These are phyloP conservation scores for Haplochromis vanheusdeni DNA, from an alignment of 2,113 vertebrate species.

Conservation along the genomic window DNA sequence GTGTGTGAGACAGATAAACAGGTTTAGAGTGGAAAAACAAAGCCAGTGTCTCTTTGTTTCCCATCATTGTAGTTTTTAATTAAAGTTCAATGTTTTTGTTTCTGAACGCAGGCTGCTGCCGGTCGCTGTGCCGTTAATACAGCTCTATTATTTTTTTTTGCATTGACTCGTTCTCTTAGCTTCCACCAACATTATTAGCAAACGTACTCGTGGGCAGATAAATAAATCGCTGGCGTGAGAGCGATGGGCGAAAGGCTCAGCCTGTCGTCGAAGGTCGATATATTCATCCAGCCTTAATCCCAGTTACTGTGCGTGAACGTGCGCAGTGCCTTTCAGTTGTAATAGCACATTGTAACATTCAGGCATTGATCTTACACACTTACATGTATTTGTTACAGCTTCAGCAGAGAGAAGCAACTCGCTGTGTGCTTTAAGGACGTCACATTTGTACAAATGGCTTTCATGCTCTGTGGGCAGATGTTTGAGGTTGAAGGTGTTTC, in stretches of 20 bases:
- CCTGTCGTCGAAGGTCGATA: neutral
- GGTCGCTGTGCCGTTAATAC: fast-evolving
- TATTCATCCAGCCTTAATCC: neutral
- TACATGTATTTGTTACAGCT: neutral
- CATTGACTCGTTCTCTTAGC: neutral
- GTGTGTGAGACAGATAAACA: neutral
- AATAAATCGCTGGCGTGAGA: neutral
- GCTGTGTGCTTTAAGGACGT: neutral
- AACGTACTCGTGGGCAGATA: neutral
- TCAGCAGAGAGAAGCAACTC: neutral
- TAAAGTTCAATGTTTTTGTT: neutral
- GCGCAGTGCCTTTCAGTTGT: neutral
- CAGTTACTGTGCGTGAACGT: neutral
- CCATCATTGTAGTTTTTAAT: neutral
- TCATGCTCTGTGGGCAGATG: neutral
- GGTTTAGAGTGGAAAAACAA: neutral
- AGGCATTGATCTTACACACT: neutral
- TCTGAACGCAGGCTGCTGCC: neutral
- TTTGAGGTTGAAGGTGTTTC: neutral
- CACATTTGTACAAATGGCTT: neutral
- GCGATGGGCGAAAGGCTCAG: neutral
- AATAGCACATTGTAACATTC: neutral
- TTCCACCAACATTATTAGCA: neutral
- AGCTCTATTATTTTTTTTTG: neutral
- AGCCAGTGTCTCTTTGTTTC: neutral